These are phyloP conservation scores for Paraescarpia echinospica DNA, from an alignment of 1,140 invertebrate species.

Conservation along the genomic window DNA sequence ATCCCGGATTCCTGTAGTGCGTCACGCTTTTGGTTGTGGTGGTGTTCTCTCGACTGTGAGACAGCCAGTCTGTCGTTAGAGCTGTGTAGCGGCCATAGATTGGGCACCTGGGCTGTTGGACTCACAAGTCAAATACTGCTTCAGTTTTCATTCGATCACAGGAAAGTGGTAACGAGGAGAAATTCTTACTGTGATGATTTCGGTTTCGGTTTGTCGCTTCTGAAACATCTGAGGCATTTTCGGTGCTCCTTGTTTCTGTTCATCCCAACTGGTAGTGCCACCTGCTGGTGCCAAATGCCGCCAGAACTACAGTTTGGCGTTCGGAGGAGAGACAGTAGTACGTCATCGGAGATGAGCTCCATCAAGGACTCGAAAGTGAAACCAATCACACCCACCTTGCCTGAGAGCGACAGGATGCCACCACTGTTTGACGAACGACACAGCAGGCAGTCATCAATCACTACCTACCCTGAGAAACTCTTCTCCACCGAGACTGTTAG, in stretches of 20 bases:
- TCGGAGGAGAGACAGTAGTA: background rate
- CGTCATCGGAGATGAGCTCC: background rate
- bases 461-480: background rate
- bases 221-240: background rate
- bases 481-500: background rate
- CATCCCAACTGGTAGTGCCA: background rate
- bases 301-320: background rate
- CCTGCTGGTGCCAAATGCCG: background rate
- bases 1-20: background rate
- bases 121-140: background rate
- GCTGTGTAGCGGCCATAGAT: background rate
- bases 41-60: background rate
- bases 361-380: background rate
- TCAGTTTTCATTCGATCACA: background rate
- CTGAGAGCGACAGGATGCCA: background rate
- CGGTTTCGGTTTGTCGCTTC: background rate
- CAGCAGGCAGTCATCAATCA: background rate
- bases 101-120: background rate
- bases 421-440: background rate
- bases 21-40: background rate
- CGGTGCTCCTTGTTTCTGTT: background rate
- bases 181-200: background rate
- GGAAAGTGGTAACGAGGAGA: background rate
- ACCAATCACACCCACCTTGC: background rate
- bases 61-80: background rate